Conservation (phyloP, 2,888 invertebrate genomes). For the Drosophila eohydei region DNA sequence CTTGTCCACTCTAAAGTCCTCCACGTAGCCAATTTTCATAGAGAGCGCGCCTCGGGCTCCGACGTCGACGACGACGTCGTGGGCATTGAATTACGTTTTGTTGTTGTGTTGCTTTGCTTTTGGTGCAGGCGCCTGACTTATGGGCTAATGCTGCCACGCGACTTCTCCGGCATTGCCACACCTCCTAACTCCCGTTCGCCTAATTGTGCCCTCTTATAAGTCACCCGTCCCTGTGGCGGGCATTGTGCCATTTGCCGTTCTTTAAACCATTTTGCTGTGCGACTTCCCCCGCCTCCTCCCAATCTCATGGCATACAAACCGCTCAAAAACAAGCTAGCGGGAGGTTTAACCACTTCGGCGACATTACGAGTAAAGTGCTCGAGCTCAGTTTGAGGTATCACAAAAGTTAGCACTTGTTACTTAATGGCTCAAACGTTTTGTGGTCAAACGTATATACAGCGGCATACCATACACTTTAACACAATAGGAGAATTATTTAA, state of each 20-base stretch:
- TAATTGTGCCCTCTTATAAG: constrained; percentile 51
- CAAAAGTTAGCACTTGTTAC: constrained; percentile 51
- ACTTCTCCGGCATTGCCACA: constrained; percentile 42
- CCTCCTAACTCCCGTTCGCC: constrained; percentile 18
- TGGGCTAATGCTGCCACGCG: constrained; percentile 75
- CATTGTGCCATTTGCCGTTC: constrained; percentile 45
- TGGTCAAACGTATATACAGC: constrained; percentile 11
- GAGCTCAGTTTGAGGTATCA: constrained; percentile 42
- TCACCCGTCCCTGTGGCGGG: constrained; percentile 22
- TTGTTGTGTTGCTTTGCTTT: constrained; percentile 43
- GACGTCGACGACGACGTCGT: constrained; percentile 27
- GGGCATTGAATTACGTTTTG: constrained; percentile 74
- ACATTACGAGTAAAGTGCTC: constrained; percentile 49
- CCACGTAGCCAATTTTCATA: constrained; percentile 72
- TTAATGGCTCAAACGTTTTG: constrained; percentile 43
- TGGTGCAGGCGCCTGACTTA: constrained; percentile 74
- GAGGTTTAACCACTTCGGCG: constrained; percentile 29
- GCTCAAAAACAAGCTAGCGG: constrained; percentile 27
- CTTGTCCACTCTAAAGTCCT: constrained; percentile 79
- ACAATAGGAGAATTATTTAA: neutral
- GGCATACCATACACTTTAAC: neutral
- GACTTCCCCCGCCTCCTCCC: neutral
- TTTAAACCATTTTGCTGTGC: constrained; percentile 62
- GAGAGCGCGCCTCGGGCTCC: constrained; percentile 55
- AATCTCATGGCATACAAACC: constrained; percentile 9